Evolutionary conservation across 1,140 invertebrate genomes (phyloP).

Genomic region (Galendromus occidentalis): DNA sequence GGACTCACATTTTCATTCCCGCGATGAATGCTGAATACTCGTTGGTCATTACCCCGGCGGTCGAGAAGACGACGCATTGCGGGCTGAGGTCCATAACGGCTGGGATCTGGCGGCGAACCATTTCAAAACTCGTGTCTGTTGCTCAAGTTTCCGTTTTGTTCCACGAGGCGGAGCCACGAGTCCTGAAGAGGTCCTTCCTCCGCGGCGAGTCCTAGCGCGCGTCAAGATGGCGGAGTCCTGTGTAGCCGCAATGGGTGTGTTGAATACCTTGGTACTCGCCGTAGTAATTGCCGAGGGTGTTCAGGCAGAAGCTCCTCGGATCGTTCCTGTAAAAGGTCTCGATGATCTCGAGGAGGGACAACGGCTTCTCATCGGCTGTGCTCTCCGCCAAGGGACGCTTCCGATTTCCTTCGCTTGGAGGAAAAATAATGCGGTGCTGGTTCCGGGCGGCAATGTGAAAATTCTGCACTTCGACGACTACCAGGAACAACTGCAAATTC

Average conservation of each 20-base stretch:
- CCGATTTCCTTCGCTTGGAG: slow-evolving; percentile 13
- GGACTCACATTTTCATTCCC: no score
- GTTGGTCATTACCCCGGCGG: no score
- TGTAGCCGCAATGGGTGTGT: no score
- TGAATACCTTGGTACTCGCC: not conserved
- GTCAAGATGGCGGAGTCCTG: not conserved
- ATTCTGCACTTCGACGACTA: slow-evolving; percentile 13
- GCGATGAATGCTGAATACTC: no score
- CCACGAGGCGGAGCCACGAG: slow-evolving; percentile 4
- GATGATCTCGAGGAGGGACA: not conserved
- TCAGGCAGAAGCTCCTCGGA: not conserved
- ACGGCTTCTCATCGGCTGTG: not conserved
- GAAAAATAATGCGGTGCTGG: slow-evolving; percentile 5
- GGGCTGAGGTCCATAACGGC: no score
- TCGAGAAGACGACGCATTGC: no score
- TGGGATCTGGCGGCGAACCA: no score
- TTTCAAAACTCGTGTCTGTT: no score
- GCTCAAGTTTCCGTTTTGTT: not conserved
- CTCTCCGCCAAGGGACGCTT: not conserved
- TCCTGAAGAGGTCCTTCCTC: not conserved
- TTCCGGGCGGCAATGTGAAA: not conserved
- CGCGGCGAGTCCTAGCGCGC: not conserved
- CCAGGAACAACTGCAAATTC: slow-evolving; percentile 25
- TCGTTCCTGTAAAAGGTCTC: not conserved
- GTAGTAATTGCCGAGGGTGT: not conserved